Base-by-base conservation (phyloP, 2,797 vertebrate genomes). In the Hydrocynus forskahlii region DNA sequence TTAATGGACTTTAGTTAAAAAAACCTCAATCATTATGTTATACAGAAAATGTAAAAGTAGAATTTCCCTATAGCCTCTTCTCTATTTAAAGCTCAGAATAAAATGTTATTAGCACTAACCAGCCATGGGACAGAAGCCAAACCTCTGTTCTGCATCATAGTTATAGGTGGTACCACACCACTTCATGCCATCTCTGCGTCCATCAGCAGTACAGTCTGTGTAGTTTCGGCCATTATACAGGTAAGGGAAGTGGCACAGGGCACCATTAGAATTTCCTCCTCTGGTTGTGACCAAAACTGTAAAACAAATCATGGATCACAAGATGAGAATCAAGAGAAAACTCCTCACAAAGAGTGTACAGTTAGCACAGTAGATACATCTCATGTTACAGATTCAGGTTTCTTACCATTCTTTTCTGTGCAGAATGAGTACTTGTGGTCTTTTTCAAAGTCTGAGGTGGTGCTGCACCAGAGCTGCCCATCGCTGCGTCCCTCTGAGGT, bases 121-220 rank as follows among this genome's bases (percentile, higher is more conserved):
- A 84, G 97, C 96, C 98, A 99, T 99, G 29, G 98, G 98, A 82
- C 98, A 99, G 94, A 99, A 99, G 7, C 98, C 98, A 87, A 97
- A 99, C n/a, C 94, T 96, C 69, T 96, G 95, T 79, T 99, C 97
- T 0, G 87, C 91, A 0, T 99, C 97, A 0, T 96, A 99, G 93
- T 99, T 94, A 48, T 88, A 88, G 0, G 97, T 99, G 80, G 98
- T 99, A 69, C 97, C 97, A 8, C 98, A 99, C 98, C 98, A 99
- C 74, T 99, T 99, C 98, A 99, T 99, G 87, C 96, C 97, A 79
- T 99, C 98, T 76, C 94, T 94, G 0, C 98, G 94, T 13, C 98
- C 98, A 82, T 99, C 98, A 0, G 97, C 94, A 0, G 98, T 98
- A 50, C 98, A 99, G 87, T 99, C 98, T 0, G 96, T 98, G 87